Conservation (phyloP, 2,113 vertebrate genomes). For the Megaleporinus macrocephalus region DNA sequence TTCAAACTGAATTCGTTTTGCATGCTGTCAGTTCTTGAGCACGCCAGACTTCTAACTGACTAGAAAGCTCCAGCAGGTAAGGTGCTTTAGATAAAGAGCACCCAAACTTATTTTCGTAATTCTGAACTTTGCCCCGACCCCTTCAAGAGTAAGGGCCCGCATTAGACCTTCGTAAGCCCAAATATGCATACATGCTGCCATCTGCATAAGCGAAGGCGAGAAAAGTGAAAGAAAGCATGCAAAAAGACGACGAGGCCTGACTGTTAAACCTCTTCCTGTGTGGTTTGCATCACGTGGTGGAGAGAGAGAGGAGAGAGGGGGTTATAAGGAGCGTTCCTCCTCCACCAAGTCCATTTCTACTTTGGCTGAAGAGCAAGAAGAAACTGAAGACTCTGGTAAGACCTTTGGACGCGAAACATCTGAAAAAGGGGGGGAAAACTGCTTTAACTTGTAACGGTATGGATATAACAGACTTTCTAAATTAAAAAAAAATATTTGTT, state of each 20-base stretch:
- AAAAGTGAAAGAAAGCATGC: constrained; percentile 56
- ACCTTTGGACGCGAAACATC: constrained; percentile 21
- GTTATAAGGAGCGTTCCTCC: constrained; percentile 77
- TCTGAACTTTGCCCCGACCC: too few relatives aligned
- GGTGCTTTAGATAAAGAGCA: background rate
- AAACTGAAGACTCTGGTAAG: constrained; percentile 46
- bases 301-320: constrained; percentile 35
- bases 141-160: background rate
- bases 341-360: constrained; percentile 66
- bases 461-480: too few relatives aligned
- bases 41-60: too few relatives aligned
- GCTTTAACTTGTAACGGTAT: too few relatives aligned
- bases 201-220: background rate
- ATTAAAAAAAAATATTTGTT: too few relatives aligned
- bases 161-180: background rate
- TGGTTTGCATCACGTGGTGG: constrained; percentile 75
- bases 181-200: background rate
- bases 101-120: too few relatives aligned
- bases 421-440: constrained; percentile 53
- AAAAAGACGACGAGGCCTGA: constrained; percentile 66
- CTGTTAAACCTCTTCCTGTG: constrained; percentile 86
- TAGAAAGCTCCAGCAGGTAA: background rate
- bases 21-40: background rate
- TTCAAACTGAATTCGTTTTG: background rate
- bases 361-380: constrained; percentile 61